phyloP scores from a whole-genome alignment of 1,140 invertebrate species.

The Drosophila bocqueti region DNA sequence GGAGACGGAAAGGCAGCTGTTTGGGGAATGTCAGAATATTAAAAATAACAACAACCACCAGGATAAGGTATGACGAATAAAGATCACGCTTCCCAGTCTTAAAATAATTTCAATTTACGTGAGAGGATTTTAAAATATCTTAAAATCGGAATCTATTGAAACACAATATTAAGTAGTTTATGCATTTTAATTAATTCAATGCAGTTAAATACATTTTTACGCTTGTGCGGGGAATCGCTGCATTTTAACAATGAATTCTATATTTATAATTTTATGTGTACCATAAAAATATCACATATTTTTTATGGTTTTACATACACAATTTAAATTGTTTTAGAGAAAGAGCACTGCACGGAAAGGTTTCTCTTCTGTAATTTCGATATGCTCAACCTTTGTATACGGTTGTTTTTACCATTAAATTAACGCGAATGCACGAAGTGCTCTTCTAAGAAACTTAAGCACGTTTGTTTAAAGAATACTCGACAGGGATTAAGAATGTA shows the following conservation, averaged over 20 bases:
- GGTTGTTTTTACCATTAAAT: neutral
- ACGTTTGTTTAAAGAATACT: neutral
- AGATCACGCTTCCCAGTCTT: constrained; percentile 13
- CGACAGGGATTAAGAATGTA: neutral
- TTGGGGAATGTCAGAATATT: constrained; percentile 38
- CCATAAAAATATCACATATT: neutral
- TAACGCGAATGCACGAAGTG: neutral
- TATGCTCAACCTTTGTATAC: neutral
- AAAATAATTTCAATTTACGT: neutral
- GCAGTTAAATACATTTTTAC: neutral
- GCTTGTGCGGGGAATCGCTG: too few relatives aligned
- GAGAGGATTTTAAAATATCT: neutral
- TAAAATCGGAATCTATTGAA: too few relatives aligned
- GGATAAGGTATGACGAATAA: constrained; percentile 15
- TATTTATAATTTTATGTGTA: neutral
- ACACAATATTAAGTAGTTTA: too few relatives aligned
- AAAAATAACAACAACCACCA: constrained; percentile 63
- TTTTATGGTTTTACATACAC: too few relatives aligned
- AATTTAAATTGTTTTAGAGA: neutral
- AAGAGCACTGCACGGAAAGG: neutral
- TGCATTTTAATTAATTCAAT: too few relatives aligned
- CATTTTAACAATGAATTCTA: neutral
- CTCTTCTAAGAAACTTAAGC: neutral
- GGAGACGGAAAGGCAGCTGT: constrained; percentile 49
- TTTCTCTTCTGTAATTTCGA: neutral